Evolutionary conservation across 2,797 vertebrate species (phyloP).

Genomic region (Rhinoraja longicauda): DNA sequence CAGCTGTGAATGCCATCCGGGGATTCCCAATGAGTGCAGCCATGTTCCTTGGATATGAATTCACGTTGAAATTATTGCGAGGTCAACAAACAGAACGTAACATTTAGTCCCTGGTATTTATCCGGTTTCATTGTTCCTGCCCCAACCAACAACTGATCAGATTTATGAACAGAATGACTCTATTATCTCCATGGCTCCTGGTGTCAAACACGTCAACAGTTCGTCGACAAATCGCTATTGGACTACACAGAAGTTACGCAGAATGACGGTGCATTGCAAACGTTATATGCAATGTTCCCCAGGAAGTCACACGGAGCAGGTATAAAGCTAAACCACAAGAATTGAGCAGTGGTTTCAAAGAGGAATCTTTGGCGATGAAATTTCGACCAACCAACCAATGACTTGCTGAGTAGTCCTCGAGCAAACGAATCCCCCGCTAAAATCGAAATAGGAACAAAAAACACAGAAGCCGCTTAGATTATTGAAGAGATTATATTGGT

Average conservation of each 20-base stretch:
- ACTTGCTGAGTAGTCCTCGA: not conserved
- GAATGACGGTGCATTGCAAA: no score
- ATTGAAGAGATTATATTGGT: not conserved
- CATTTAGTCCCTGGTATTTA: not conserved
- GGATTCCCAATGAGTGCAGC: slow-evolving; percentile 91
- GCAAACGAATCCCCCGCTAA: not conserved
- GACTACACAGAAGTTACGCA: not conserved
- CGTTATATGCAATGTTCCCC: not conserved
- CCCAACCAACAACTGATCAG: not conserved
- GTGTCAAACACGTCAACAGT: not conserved
- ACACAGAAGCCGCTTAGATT: not conserved
- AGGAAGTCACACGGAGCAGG: not conserved
- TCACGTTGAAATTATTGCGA: slow-evolving; percentile 79
- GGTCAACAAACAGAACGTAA: slow-evolving; percentile 47
- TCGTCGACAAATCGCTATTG: not conserved
- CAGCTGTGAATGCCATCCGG: slow-evolving; percentile 76
- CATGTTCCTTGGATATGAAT: slow-evolving; percentile 91
- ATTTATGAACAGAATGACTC: not conserved
- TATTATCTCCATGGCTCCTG: not conserved
- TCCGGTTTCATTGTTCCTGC: not conserved
- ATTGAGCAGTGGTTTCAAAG: not conserved
- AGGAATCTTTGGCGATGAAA: not conserved
- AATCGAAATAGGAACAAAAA: not conserved
- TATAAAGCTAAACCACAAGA: not conserved
- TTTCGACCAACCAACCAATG: not conserved